Evolutionary conservation across 2,113 vertebrate genomes (phyloP), one percentile per base, ranked within the genome.

Genomic region (Daubentonia madagascariensis): DNA sequence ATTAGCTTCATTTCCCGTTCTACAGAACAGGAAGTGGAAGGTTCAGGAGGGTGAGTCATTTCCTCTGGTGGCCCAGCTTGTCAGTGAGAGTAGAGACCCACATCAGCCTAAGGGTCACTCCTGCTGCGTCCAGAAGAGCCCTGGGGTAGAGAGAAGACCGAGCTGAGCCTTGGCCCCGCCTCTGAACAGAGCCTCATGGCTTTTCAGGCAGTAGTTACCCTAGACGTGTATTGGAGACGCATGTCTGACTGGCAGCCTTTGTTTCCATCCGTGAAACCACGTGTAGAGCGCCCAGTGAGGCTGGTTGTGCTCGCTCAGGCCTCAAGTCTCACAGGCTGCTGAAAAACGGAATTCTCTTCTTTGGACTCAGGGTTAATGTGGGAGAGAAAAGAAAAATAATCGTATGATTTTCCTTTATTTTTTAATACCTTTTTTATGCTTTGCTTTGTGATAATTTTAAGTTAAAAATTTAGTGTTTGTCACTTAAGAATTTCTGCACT

Each of bases 251-350:
- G 25, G 7, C n/a, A n/a, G 76, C n/a, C 37, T 57, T 23, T 13
- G 13, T 30, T 37, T 59, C 65, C 43, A 22, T 1, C 4, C 18
- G 25, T 57, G 35, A 52, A 23, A 23, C 13, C 25, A 30, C 4
- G 20, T 20, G 10, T 35, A 8, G n/a, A 9, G 18, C 2, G 1
- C 7, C 7, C 4, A 8, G 52, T 5, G 4, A 2, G 48, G 45
- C 11, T 18, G 16, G 12, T 3, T 8, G 4, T 30, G 13, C 57
- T 76, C 8, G 8, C n/a, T 1, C 6, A 5, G 18, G 83, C 73
- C 13, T 87, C 30, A 0, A 12, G 35, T 7, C 23, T 45, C 37
- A 45, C 52, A 54, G 52, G 28, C 59, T 35, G 2, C 30, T 85
- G 57, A 30, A 10, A 70, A 13, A 11, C 43, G 50, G 45, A 30